Evolutionary conservation across 2,888 invertebrate species (phyloP).

Genomic region (Erynnis tages): DNA sequence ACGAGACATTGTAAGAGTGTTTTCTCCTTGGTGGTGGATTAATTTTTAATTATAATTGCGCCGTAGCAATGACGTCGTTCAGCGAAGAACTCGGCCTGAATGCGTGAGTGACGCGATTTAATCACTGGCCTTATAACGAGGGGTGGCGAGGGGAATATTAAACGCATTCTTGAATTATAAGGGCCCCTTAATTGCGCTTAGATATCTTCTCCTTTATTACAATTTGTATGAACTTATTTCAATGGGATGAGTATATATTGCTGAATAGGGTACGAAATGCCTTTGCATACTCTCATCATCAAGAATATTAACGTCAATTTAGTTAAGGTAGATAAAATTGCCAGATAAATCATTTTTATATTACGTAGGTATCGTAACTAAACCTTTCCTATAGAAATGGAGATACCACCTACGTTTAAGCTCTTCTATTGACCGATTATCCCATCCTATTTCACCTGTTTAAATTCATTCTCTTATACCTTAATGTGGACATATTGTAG

Average conservation of each 20-base stretch:
- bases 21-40: constrained; percentile 56
- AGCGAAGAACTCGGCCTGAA: constrained; percentile 52
- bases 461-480: constrained; percentile 41
- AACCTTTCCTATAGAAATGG: too few relatives aligned
- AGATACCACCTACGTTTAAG: too few relatives aligned
- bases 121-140: constrained; percentile 70
- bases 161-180: constrained; percentile 72
- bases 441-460: constrained; percentile 26
- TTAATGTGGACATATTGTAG: constrained; percentile 55
- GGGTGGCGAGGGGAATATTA: constrained; percentile 56
- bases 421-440: too few relatives aligned
- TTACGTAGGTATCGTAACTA: too few relatives aligned
- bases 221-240: constrained; percentile 55
- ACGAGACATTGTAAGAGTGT: constrained; percentile 50
- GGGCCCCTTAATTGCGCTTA: constrained; percentile 63
- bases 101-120: constrained; percentile 72
- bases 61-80: constrained; percentile 55
- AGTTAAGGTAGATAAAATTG: too few relatives aligned
- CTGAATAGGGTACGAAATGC: constrained; percentile 1
- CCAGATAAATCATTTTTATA: too few relatives aligned
- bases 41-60: constrained; percentile 77
- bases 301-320: too few relatives aligned
- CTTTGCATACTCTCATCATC: background rate
- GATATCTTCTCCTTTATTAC: constrained; percentile 69
- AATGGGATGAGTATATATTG: constrained; percentile 28